Conservation (phyloP, 2,888 invertebrate genomes). For the Hypsopygia costalis region DNA sequence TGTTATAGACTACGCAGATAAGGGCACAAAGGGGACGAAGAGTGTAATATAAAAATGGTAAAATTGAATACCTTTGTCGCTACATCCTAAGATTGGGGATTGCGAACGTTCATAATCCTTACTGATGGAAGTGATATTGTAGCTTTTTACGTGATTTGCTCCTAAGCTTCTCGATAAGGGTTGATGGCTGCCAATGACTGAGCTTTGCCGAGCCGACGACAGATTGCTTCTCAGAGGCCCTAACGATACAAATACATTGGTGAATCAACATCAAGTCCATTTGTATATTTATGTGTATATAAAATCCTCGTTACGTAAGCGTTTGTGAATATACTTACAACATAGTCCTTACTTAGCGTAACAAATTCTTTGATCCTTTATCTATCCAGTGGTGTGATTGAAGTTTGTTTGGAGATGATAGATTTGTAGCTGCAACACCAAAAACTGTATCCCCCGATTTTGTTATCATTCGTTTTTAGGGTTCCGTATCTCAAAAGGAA, state of each 20-base stretch:
- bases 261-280: not conserved
- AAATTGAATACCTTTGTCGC: conserved; percentile 14
- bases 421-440: too few relatives aligned
- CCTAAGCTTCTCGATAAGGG: conserved; percentile 14
- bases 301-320: too few relatives aligned
- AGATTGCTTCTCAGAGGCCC: conserved; percentile 8
- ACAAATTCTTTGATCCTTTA: too few relatives aligned
- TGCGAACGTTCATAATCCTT: conserved; percentile 16
- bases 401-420: too few relatives aligned
- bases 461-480: too few relatives aligned
- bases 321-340: too few relatives aligned
- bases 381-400: too few relatives aligned
- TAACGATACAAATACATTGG: not conserved
- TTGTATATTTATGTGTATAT: too few relatives aligned
- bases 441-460: too few relatives aligned
- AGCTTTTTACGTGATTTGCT: conserved; percentile 16
- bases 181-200: conserved; percentile 15
- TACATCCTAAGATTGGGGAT: conserved; percentile 14
- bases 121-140: conserved; percentile 19
- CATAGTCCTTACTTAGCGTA: too few relatives aligned
- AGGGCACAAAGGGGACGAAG: not conserved
- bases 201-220: conserved; percentile 12
- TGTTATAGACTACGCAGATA: not conserved
- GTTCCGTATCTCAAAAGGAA: too few relatives aligned
- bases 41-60: conserved; percentile 11